These are phyloP conservation scores for Hozukius guyotensis DNA, from an alignment of 2,797 vertebrate species.

Conservation along the genomic window DNA sequence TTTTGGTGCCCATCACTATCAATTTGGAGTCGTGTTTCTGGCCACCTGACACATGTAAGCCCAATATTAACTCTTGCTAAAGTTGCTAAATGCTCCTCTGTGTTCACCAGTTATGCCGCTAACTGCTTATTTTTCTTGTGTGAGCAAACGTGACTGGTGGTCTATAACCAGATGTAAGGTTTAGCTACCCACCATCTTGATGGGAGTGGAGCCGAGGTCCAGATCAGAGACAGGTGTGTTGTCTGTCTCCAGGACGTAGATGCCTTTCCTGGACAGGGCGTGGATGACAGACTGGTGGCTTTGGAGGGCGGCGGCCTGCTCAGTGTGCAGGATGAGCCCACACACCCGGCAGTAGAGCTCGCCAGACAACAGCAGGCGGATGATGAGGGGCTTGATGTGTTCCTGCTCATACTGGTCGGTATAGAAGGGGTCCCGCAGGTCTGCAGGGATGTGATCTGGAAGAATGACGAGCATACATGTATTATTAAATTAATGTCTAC, in stretches of 20 bases:
- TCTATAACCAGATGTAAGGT: background rate
- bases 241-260: slow-evolving; percentile 93
- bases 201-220: slow-evolving; percentile 89
- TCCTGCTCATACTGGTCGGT: slow-evolving; percentile 97
- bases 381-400: slow-evolving; percentile 94
- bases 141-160: background rate
- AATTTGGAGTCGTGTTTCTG: background rate
- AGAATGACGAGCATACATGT: background rate
- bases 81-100: background rate
- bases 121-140: background rate
- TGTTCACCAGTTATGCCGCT: background rate
- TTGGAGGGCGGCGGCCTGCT: slow-evolving; percentile 87
- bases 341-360: slow-evolving; percentile 95
- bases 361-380: slow-evolving; percentile 90
- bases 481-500: background rate
- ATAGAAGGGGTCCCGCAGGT: slow-evolving; percentile 94
- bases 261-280: slow-evolving; percentile 90
- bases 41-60: background rate
- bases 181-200: slow-evolving; percentile 92
- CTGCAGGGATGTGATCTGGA: slow-evolving; percentile 91
- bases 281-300: slow-evolving; percentile 93
- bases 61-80: background rate
- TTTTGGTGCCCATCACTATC: too few species aligned
- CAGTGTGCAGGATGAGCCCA: slow-evolving; percentile 90
- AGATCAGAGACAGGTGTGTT: slow-evolving; percentile 87